Evolutionary conservation across 2,113 vertebrate genomes (phyloP), one percentile per base, ranked within the genome.

Genomic region (Hyaena hyaena): DNA sequence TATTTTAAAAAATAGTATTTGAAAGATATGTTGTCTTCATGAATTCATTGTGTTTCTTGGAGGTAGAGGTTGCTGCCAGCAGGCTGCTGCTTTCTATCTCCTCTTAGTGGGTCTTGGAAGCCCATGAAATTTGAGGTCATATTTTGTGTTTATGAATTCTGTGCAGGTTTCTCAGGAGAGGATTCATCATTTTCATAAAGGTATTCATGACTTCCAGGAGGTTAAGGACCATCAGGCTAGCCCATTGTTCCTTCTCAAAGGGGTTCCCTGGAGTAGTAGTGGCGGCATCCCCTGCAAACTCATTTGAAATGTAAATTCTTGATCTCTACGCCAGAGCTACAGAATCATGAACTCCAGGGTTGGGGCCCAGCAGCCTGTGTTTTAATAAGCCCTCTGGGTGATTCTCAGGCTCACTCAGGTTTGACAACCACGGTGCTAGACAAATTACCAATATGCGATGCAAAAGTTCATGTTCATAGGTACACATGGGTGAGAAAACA

Each of bases 111-210:
- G 10, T 95, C 74, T 86, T n/a, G 3, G 28, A 79, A 92, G 4
- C 17, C 31, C n/a, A 17, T 74, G 3, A 90, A 79, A 33, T 43
- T 80, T 55, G 66, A 55, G 26, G 21, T 55, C 33, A 48, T 94
- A 80, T n/a, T 93, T 92, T 94, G 23, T 35, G 26, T 83, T 77
- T 77, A 58, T 45, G 23, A 89, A 17, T 95, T 81, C 71, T 74
- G 8, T 92, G 17, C 16, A 96, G 39, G 12, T 74, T 86, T 96
- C 31, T 77, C 24, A 92, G 50, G 15, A 84, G 19, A 79, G 15
- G 14, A 71, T 61, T 5, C 10, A 24, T 91, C 39, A 79, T 66
- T 96, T 95, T 45, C 33, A 74, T 43, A 89, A 73, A 92, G 35
- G 21, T 8, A 53, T 80, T 45, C 11, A 79, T 92, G 55, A 48